Conservation (phyloP, 2,113 vertebrate genomes). For the Craseonycteris thonglongyai region DNA sequence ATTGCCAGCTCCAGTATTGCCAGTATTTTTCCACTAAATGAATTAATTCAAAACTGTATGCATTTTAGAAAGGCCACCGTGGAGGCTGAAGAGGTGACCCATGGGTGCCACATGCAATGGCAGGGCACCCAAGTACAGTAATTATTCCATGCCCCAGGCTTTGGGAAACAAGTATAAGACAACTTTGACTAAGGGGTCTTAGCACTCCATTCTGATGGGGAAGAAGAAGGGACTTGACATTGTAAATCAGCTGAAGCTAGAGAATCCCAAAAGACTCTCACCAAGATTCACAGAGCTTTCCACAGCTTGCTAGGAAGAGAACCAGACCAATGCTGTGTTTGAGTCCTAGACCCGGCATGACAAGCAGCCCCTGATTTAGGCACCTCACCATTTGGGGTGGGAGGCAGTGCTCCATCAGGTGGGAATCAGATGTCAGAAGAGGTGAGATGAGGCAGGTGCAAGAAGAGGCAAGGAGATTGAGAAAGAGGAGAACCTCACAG, state of each 20-base stretch:
- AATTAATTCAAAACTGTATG: not conserved
- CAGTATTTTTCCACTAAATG: not conserved
- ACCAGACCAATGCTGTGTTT: not conserved
- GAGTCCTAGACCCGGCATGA: not conserved
- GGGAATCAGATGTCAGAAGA: not conserved
- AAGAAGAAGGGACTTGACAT: not conserved
- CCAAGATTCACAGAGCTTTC: not conserved
- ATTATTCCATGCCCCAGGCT: not conserved
- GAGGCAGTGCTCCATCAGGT: not conserved
- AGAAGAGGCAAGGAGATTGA: not conserved
- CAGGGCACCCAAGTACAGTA: not conserved
- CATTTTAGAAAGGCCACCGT: not conserved
- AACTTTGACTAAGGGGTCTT: not conserved
- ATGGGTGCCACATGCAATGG: fast-evolving
- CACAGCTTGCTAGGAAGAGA: not conserved
- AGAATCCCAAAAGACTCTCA: not conserved
- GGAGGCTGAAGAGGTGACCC: not conserved
- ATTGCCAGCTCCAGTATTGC: not conserved
- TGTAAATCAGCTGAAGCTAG: not conserved
- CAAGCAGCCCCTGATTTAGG: not conserved
- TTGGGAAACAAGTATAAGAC: not conserved
- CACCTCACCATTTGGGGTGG: not conserved
- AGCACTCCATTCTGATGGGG: not conserved
- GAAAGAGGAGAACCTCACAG: not conserved
- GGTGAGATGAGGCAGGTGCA: too few relatives aligned